Conservation (phyloP, 2,797 vertebrate species). For the Enteromius trimaculatus region DNA sequence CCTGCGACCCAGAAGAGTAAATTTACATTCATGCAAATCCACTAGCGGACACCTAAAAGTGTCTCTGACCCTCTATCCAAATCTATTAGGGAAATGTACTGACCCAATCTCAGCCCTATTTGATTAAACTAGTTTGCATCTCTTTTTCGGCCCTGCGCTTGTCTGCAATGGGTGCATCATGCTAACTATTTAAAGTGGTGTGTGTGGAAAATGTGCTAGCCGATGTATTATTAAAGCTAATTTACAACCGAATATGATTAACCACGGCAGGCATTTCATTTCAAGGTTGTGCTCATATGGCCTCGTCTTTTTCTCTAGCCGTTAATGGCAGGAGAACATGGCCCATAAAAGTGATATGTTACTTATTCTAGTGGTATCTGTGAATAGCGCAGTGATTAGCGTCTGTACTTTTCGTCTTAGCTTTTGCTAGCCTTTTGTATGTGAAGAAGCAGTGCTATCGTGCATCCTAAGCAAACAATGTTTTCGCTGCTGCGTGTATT, state of each 20-base stretch:
- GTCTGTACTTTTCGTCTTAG: constrained; percentile 58
- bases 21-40: constrained; percentile 69
- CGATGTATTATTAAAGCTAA: constrained; percentile 72
- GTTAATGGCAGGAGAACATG: constrained; percentile 67
- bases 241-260: constrained; percentile 71
- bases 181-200: constrained; percentile 45
- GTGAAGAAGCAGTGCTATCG: constrained; percentile 54
- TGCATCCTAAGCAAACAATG: background rate
- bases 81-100: constrained; percentile 74
- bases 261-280: constrained; percentile 68
- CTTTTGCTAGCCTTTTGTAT: constrained; percentile 55
- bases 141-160: constrained; percentile 29
- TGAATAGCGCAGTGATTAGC: constrained; percentile 67
- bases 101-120: constrained; percentile 66
- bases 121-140: constrained; percentile 66
- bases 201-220: constrained; percentile 54
- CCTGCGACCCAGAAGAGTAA: constrained; percentile 57
- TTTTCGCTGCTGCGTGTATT: constrained; percentile 52
- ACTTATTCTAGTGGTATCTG: constrained; percentile 66
- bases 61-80: constrained; percentile 65
- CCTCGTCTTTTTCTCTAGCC: constrained; percentile 64
- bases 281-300: constrained; percentile 74
- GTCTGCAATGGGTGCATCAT: constrained; percentile 44
- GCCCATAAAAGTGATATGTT: constrained; percentile 70
- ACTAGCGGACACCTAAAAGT: constrained; percentile 63